A percentile compares a stretch with the other conserved stretches of the same genome.
Conservation (phyloP, 2,888 invertebrate genomes). For the Orchesella flavescens region DNA sequence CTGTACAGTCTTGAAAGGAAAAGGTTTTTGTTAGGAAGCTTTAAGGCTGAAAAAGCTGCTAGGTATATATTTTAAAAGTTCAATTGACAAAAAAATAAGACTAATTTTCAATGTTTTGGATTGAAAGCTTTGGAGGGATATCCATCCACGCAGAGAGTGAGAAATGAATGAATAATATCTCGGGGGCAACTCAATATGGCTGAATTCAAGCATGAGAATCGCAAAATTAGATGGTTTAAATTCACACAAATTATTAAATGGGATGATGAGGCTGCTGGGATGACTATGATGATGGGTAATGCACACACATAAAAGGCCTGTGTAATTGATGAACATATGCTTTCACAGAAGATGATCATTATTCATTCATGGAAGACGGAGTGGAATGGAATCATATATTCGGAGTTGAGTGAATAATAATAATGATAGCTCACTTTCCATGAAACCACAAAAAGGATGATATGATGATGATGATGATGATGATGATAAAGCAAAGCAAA, state of each 20-base stretch:
- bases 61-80: conserved; percentile 13
- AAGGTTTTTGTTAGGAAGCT: background rate
- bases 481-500: too few species aligned
- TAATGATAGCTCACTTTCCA: conserved; percentile 43
- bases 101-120: conserved; percentile 6
- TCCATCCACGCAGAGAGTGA: background rate
- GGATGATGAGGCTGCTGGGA: conserved; percentile 58
- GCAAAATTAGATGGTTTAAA: conserved; percentile 62
- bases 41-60: background rate
- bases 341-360: conserved; percentile 53
- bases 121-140: background rate
- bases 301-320: conserved; percentile 51
- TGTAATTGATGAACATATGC: conserved; percentile 63
- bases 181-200: conserved; percentile 45
- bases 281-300: conserved; percentile 58
- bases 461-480: too few species aligned
- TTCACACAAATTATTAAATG: conserved; percentile 60
- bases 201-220: conserved; percentile 54
- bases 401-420: conserved; percentile 55
- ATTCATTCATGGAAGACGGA: conserved; percentile 58
- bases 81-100: conserved; percentile 21
- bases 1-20: background rate
- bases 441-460: conserved; percentile 61
- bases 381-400: conserved; percentile 49
- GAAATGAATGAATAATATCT: background rate